Percentiles rank a stretch among this genome's conserved stretches.
phyloP scores from a whole-genome alignment of 2,113 vertebrate genomes.

The Halichoerus grypus region DNA sequence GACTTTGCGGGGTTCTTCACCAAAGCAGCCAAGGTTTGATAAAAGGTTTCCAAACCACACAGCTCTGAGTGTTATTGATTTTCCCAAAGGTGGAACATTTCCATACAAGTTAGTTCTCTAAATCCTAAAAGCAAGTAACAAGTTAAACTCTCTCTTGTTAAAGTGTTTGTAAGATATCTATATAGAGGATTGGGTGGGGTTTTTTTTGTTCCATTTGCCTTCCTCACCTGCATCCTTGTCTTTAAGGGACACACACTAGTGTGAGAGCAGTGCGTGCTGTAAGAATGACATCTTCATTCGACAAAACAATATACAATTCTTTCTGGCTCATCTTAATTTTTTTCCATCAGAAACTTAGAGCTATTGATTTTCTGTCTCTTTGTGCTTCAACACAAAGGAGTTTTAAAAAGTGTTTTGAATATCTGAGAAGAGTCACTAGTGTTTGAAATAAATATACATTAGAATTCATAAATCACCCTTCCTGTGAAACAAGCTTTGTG shows the following conservation, averaged over 20 bases:
- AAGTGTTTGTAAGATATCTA: slow-evolving; percentile 36
- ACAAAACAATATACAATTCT: slow-evolving; percentile 39
- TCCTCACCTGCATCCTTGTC: slow-evolving; percentile 49
- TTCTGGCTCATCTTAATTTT: slow-evolving; percentile 56
- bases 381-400: slow-evolving; percentile 64
- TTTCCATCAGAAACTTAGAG: slow-evolving; percentile 66
- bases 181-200: neutral
- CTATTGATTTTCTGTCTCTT: slow-evolving; percentile 62
- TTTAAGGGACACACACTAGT: neutral
- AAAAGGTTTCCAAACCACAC: slow-evolving; percentile 69
- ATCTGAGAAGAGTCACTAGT: neutral
- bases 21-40: slow-evolving; percentile 63
- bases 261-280: neutral
- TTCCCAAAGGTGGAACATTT: slow-evolving; percentile 57
- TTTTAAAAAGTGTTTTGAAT: neutral
- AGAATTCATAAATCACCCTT: neutral
- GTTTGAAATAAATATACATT: slow-evolving; percentile 31
- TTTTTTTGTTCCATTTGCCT: neutral
- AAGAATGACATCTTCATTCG: slow-evolving; percentile 42
- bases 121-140: slow-evolving; percentile 60
- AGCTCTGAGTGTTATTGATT: slow-evolving; percentile 29
- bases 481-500: neutral
- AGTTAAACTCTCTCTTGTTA: slow-evolving; percentile 59
- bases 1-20: slow-evolving; percentile 72
- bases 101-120: slow-evolving; percentile 59